Conservation (phyloP, 2,797 vertebrate species). For the Sus cebifrons region DNA sequence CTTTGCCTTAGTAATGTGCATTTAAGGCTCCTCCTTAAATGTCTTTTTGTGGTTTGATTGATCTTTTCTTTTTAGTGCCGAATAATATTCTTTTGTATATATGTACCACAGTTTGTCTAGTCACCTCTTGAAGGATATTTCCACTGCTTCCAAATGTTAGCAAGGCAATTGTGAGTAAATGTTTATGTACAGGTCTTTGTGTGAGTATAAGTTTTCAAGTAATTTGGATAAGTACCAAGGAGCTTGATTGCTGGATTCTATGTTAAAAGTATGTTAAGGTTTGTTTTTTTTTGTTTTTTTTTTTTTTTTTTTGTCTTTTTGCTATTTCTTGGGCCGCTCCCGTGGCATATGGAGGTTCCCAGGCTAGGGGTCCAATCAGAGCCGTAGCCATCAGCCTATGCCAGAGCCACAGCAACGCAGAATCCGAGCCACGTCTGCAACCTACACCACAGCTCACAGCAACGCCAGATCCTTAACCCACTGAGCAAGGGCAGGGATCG, state of each 20-base stretch:
- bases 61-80: constrained; percentile 4
- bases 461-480: too few species aligned
- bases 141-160: constrained; percentile 22
- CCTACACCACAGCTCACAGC: too few species aligned
- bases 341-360: too few species aligned
- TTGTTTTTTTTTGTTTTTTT: too few species aligned
- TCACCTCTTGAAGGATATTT: constrained; percentile 14
- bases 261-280: background rate
- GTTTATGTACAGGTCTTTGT: constrained; percentile 13
- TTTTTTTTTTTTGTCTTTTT: too few species aligned
- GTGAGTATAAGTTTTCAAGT: background rate
- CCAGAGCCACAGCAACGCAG: too few species aligned
- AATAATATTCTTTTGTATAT: background rate
- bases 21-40: constrained; percentile 6
- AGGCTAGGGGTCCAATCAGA: too few species aligned
- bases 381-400: too few species aligned
- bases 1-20: background rate
- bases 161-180: background rate
- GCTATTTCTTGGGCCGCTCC: too few species aligned
- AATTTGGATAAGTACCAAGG: background rate
- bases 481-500: too few species aligned
- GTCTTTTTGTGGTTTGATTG: background rate
- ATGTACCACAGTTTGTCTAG: background rate
- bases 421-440: too few species aligned
- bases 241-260: background rate